phyloP scores from a whole-genome alignment of 1,140 invertebrate species.

The Calycopis cecrops region DNA sequence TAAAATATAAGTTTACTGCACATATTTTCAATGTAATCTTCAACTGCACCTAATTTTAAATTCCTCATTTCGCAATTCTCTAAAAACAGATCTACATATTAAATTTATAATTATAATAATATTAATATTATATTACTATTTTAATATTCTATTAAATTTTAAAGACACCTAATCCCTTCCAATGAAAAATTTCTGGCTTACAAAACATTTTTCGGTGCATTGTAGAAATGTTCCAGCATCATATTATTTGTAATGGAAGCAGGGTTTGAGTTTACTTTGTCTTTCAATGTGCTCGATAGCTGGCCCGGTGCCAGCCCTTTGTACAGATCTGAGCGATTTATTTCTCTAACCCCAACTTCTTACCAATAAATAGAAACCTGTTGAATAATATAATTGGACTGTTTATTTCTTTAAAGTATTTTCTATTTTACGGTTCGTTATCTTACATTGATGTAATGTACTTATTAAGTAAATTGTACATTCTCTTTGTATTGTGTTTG shows the following conservation, averaged over 20 bases:
- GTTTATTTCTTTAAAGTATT: conserved; percentile 7
- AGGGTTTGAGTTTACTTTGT: conserved; percentile 22
- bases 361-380: conserved; percentile 24
- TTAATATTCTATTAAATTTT: no score
- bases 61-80: no score
- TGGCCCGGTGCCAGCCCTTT: conserved; percentile 30
- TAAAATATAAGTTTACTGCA: no score
- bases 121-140: no score
- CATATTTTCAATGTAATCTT: no score
- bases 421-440: conserved; percentile 4
- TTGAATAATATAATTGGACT: conserved; percentile 27
- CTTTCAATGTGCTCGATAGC: conserved; percentile 13
- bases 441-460: no score
- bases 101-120: no score
- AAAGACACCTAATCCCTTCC: no score
- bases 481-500: no score
- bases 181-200: no score
- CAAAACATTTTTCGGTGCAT: background rate
- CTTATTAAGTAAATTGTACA: background rate
- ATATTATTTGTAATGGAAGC: conserved; percentile 21
- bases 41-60: no score
- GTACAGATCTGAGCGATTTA: conserved; percentile 27
- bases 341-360: conserved; percentile 18
- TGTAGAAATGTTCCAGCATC: conserved; percentile 15
- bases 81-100: no score